phyloP scores from a whole-genome alignment of 2,888 invertebrate species.

The Drosophila subquinaria region DNA sequence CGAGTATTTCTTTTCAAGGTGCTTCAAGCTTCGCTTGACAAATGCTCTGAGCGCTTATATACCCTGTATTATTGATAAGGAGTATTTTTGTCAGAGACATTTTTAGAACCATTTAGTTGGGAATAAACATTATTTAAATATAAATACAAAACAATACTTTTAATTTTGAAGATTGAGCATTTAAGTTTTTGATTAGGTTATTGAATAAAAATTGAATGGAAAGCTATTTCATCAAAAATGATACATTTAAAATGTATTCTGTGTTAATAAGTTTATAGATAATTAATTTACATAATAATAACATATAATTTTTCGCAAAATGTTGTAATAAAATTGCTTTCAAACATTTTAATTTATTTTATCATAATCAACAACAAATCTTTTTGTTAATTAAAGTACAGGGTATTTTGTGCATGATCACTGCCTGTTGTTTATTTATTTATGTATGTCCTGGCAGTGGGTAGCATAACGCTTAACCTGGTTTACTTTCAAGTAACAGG shows the following conservation, averaged over 20 bases:
- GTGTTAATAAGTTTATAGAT: too few species aligned
- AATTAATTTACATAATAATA: too few species aligned
- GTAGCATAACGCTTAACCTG: slow-evolving; percentile 55
- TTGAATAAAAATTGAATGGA: too few species aligned
- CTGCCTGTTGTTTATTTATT: slow-evolving; percentile 5
- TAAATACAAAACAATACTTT: too few species aligned
- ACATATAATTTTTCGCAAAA: too few species aligned
- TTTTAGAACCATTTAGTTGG: background rate
- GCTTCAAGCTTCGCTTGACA: slow-evolving; percentile 18
- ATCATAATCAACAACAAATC: background rate
- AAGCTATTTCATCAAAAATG: too few species aligned
- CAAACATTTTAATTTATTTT: too few species aligned
- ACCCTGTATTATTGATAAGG: background rate
- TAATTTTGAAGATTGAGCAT: too few species aligned
- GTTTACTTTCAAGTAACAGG: slow-evolving; percentile 44
- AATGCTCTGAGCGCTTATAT: slow-evolving; percentile 9
- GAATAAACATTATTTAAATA: background rate
- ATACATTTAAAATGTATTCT: too few species aligned
- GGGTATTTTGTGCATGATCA: slow-evolving; percentile 14
- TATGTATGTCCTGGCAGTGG: slow-evolving; percentile 9
- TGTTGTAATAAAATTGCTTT: too few species aligned
- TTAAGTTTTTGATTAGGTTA: too few species aligned
- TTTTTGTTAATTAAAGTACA: background rate
- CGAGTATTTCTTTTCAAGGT: slow-evolving; percentile 16
- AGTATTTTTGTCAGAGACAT: background rate